Percentiles rank a stretch among this genome's conserved stretches.
These are phyloP conservation scores for Poecilia wingei DNA, from an alignment of 2,797 vertebrate genomes.

Conservation along the genomic window DNA sequence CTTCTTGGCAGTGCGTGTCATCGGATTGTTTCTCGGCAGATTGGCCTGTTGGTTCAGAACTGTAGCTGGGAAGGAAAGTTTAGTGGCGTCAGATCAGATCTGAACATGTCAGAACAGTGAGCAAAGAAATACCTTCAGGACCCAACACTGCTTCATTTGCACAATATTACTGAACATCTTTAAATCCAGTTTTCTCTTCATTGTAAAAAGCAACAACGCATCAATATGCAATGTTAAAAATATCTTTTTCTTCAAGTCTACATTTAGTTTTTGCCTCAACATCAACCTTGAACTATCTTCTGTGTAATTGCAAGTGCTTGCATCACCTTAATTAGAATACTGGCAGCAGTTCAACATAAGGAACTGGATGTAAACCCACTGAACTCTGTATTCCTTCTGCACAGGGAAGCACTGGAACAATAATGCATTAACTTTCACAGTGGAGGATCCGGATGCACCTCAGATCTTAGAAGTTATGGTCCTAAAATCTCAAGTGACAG, in stretches of 20 bases:
- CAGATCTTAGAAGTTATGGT: not conserved
- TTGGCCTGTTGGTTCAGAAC: slow-evolving; percentile 60
- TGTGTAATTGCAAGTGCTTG: not conserved
- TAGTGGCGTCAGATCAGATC: not conserved
- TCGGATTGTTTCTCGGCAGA: slow-evolving; percentile 66
- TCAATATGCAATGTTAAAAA: too few species aligned
- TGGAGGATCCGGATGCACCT: not conserved
- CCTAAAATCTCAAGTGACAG: not conserved
- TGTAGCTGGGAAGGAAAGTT: slow-evolving; percentile 50
- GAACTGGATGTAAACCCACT: slow-evolving; percentile 9
- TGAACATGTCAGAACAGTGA: not conserved
- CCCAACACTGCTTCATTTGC: not conserved
- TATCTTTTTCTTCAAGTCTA: not conserved
- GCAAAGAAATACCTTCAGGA: not conserved
- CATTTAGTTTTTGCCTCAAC: not conserved
- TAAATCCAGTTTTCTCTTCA: not conserved
- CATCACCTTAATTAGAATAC: slow-evolving; percentile 5
- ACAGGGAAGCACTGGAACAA: slow-evolving; percentile 18
- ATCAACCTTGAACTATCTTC: not conserved
- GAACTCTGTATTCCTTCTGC: slow-evolving; percentile 2
- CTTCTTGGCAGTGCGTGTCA: slow-evolving; percentile 84
- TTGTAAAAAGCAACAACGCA: not conserved
- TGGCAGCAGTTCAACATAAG: not conserved
- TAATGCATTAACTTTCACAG: not conserved
- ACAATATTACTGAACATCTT: not conserved